Evolutionary conservation across 2,113 vertebrate genomes (phyloP).

Genomic region (Solea senegalensis): DNA sequence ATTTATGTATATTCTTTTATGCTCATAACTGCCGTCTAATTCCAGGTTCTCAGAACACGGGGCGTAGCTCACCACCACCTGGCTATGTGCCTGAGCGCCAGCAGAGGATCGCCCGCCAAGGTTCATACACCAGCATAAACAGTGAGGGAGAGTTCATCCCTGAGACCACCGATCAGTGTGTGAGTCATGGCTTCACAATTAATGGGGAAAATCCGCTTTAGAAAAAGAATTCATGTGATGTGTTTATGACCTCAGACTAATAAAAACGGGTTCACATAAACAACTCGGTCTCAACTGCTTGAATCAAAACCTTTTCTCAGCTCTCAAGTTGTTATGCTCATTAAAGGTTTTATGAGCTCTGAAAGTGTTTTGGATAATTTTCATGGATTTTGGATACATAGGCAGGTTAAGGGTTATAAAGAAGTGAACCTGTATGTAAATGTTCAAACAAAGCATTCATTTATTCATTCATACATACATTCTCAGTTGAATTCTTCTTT

Average conservation of each 20-base stretch:
- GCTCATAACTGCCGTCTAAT: conserved; percentile 7
- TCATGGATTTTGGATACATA: not conserved
- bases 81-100: conserved; percentile 95
- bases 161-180: conserved; percentile 92
- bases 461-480: not conserved
- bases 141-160: conserved; percentile 98
- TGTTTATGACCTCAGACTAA: not conserved
- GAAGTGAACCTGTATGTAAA: not conserved
- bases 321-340: not conserved
- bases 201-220: conserved; percentile 9
- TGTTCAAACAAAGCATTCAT: not conserved
- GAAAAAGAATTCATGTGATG: not conserved
- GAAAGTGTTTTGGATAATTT: not conserved
- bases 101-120: conserved; percentile 93
- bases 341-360: not conserved
- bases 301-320: not conserved
- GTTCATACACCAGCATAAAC: conserved; percentile 97
- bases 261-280: conserved; percentile 15
- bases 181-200: conserved; percentile 79
- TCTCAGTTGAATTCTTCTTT: not conserved
- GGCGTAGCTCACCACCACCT: conserved; percentile 93
- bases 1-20: not conserved
- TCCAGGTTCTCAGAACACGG: conserved; percentile 92
- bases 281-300: not conserved
- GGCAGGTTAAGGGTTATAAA: not conserved